Base-by-base conservation (phyloP, 2,113 vertebrate species). In the Oreochromis tanganicae region DNA sequence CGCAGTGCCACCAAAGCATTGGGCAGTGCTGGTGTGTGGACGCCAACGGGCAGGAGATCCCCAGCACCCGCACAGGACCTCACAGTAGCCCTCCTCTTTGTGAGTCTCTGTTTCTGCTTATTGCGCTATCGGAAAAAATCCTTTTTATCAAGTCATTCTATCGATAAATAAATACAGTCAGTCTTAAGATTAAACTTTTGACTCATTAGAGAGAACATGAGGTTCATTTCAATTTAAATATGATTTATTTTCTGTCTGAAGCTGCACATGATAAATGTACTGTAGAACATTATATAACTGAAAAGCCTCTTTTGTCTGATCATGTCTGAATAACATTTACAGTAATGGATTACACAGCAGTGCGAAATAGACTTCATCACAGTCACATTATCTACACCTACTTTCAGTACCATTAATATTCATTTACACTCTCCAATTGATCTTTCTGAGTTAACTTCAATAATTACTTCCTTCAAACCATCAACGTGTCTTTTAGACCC, bases 11-110 rank as follows among this genome's bases (percentile, higher is more conserved):
- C 63, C 3, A 38, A 48, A 85, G 88, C 93, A 96, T 92, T 2
- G 96, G 96, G 0, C 97, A 97, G 93, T 98, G 98, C 46, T 99
- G 98, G 98, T 99, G 98, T 2, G 98, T 98, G 90, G 97, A 98
- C 81, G 90, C 95, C 14, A 92, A 94, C 0, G 98, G 98, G 21
- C 96, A 95, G 5, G 97, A 99, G 92, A 89, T 98, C 66, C 96
- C 97, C 57, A 96, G 97, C 90, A 98, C 97, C 66, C 96, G 97
- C 59, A 97, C 96, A 0, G 93, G 95, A 3, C 93, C 95, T 48
- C 68, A 48, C 0, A 97, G 96, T 82, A 92, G 91, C 85, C 85
- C 17, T 24, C 96, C 97, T 3, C 96, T 97, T 0, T 98, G 97
- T 98, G 96, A 98, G 98, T 97, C 11, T 11, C 5, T 16, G 38